Evolutionary conservation across 1,140 invertebrate species (phyloP), one percentile per base, ranked within the genome.

Genomic region (Drosophila murphyi): DNA sequence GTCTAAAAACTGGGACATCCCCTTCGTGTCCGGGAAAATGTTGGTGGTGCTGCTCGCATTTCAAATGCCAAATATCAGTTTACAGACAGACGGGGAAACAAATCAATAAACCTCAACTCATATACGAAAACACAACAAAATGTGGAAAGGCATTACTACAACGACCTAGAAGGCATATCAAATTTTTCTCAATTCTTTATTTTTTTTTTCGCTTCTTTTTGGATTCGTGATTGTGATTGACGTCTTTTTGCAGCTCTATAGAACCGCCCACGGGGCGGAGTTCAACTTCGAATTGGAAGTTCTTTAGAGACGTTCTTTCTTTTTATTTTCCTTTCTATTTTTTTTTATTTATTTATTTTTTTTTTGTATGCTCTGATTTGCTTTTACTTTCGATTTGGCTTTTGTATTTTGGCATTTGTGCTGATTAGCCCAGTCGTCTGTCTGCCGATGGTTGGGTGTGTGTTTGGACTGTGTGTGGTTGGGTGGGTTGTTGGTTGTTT

Each of bases 321-420:
- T 37, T 72, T 82, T 63, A 39, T 75, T 63, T 71, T 29, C 3
- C 29, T 52, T 50, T 29, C n/a, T 41, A 20, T 20, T 20, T 20
- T 20, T 20, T 20, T 20, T 67, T 37, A 12, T 12, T 50, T 69
- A 3, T 43, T 31, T 34, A 20, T 20, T 10, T 5, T 43, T 51
- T 52, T 10, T 50, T 41, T 47, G 35, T 37, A 10, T 37, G 56
- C 39, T 79, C 74, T 81, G 82, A 85, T 81, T 82, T 80, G 83
- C 76, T 87, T 88, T 87, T 88, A 83, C 83, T 89, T 88, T 89
- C 83, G 83, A 83, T 88, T 88, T 83, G 76, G 80, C 85, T 88
- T 88, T 88, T 89, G 83, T 87, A 82, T 85, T 89, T 80, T 68
- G 79, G 72, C 75, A 88, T 88, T 88, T 88, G 80, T 78, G 85